Evolutionary conservation across 2,888 invertebrate species (phyloP).

Genomic region (Agrilus cyanescens): DNA sequence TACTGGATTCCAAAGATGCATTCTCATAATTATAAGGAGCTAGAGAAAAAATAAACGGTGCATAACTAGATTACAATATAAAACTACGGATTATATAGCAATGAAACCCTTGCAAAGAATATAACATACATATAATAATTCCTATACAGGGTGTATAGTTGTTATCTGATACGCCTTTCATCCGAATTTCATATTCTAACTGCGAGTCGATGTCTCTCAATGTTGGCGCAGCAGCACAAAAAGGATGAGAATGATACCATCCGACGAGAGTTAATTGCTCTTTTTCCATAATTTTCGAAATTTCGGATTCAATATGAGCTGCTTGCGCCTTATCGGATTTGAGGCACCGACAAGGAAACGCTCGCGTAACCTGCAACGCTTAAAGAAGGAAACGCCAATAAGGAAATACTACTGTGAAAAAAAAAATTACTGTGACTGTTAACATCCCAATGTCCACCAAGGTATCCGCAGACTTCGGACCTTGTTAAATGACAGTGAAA

Average conservation of each 20-base stretch:
- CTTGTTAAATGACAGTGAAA: conserved; percentile 90
- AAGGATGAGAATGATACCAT: conserved; percentile 94
- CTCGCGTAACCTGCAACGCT: conserved; percentile 79
- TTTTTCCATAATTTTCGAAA: conserved; percentile 72
- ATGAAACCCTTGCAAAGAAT: not conserved
- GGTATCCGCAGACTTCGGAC: conserved; percentile 90
- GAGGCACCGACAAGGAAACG: conserved; percentile 77
- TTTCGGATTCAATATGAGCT: conserved; percentile 66
- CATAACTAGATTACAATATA: not conserved
- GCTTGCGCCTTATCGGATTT: conserved; percentile 69
- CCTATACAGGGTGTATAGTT: conserved; percentile 91
- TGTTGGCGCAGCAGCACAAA: conserved; percentile 77
- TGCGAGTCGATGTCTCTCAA: conserved; percentile 84
- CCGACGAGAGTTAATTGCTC: conserved; percentile 74
- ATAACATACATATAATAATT: conserved; percentile 75
- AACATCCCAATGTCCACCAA: conserved; percentile 91
- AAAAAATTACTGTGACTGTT: conserved; percentile 75
- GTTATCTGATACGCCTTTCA: conserved; percentile 83
- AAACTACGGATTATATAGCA: not conserved
- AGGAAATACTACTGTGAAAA: conserved; percentile 5
- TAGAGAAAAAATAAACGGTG: conserved; percentile 37
- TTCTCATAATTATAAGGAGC: conserved; percentile 77
- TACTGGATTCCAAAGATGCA: conserved; percentile 67
- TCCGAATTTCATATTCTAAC: conserved; percentile 86
- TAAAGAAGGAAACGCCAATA: conserved; percentile 12